Evolutionary conservation across 2,888 invertebrate genomes (phyloP).

Genomic region (Limnephilus auricula): DNA sequence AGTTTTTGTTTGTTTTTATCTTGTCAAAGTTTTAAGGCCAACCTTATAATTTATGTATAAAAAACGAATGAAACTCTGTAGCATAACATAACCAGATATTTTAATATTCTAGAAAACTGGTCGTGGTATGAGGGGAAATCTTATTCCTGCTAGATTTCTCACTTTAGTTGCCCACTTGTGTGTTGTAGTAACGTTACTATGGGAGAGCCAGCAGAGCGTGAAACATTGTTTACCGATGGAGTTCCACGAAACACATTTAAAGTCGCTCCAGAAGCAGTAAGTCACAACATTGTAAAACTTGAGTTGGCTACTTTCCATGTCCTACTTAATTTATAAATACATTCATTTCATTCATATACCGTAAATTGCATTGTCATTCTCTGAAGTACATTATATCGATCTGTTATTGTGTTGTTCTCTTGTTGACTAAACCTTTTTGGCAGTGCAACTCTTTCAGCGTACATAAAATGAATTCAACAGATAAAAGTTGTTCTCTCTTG

Average conservation of each 20-base stretch:
- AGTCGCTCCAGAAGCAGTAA: slow-evolving; percentile 80
- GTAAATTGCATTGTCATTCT: not conserved
- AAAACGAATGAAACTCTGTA: not conserved
- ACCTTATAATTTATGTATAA: slow-evolving; percentile 2
- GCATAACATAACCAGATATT: slow-evolving; percentile 12
- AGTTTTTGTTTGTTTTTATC: not conserved
- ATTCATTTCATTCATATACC: not conserved
- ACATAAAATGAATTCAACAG: not conserved
- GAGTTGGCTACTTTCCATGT: not conserved
- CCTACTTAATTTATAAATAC: not conserved
- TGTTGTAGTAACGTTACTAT: slow-evolving; percentile 82
- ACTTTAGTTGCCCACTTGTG: slow-evolving; percentile 84
- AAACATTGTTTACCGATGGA: slow-evolving; percentile 77
- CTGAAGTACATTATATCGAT: not conserved
- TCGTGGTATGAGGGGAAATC: slow-evolving; percentile 64
- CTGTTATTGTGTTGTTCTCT: not conserved
- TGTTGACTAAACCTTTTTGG: not conserved
- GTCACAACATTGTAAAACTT: slow-evolving; percentile 67
- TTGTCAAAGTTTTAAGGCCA: not conserved
- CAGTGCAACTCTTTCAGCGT: not conserved
- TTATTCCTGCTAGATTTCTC: slow-evolving; percentile 84
- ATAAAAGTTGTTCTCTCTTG: too few relatives aligned
- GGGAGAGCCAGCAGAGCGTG: slow-evolving; percentile 79
- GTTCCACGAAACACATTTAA: slow-evolving; percentile 74
- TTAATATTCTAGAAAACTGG: slow-evolving; percentile 23